Percentiles rank a stretch among this genome's conserved stretches.
These are phyloP conservation scores for Heterotilapia buettikoferi DNA, from an alignment of 2,113 vertebrate species.

Conservation along the genomic window DNA sequence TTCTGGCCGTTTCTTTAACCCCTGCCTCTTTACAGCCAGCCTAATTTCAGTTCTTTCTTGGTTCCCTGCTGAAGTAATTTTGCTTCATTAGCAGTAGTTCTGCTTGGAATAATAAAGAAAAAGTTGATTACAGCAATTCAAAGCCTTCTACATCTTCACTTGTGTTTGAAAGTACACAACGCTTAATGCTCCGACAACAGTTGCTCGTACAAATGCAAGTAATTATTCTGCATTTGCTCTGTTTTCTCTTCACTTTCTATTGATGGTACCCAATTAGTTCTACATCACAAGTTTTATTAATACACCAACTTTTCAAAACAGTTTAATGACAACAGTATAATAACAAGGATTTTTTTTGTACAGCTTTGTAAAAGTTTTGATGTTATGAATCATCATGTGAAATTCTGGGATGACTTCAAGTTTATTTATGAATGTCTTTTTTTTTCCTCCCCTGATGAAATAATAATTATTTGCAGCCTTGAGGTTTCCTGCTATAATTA, in stretches of 20 bases:
- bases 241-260: not conserved
- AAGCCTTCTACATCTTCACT: not conserved
- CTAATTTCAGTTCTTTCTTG: not conserved
- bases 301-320: not conserved
- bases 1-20: not conserved
- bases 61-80: not conserved
- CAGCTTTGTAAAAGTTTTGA: not conserved
- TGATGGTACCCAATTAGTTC: not conserved
- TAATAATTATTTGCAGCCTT: constrained; percentile 20
- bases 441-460: not conserved
- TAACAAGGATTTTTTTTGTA: not conserved
- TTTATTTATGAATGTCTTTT: constrained; percentile 6
- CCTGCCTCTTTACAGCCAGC: not conserved
- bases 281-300: not conserved
- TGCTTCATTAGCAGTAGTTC: constrained; percentile 14
- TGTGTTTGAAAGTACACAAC: not conserved
- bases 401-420: not conserved
- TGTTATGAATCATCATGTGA: not conserved
- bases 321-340: not conserved
- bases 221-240: not conserved
- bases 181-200: not conserved
- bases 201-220: not conserved
- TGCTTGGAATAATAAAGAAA: constrained; percentile 13
- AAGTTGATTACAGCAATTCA: constrained; percentile 9
- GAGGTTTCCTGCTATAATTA: not conserved